phyloP scores from a whole-genome alignment of 2,797 vertebrate genomes.

The Enteromius viviparus region DNA sequence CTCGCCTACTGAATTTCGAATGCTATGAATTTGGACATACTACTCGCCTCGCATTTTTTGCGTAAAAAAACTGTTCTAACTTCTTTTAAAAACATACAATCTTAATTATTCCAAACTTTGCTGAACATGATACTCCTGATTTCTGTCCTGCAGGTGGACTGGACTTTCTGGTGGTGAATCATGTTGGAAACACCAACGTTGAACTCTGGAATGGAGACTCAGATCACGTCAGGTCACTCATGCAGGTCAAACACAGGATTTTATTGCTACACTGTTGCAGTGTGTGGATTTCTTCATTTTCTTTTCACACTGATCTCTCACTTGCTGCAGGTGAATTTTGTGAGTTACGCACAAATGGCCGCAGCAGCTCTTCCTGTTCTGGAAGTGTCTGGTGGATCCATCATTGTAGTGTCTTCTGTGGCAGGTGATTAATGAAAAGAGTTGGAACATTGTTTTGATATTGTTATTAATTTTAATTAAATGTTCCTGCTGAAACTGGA shows the following conservation, averaged over 20 bases:
- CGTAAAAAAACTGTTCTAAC: background rate
- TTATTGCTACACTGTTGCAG: background rate
- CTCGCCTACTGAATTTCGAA: too few relatives aligned
- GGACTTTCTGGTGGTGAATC: slow-evolving; percentile 78
- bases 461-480: background rate
- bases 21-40: too few relatives aligned
- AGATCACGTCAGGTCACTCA: slow-evolving; percentile 71
- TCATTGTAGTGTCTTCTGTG: slow-evolving; percentile 71
- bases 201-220: slow-evolving; percentile 66
- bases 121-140: background rate
- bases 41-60: too few relatives aligned
- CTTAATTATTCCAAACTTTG: background rate
- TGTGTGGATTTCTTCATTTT: background rate
- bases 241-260: slow-evolving; percentile 73
- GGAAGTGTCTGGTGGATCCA: slow-evolving; percentile 65
- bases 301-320: slow-evolving; percentile 26
- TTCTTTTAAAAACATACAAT: background rate
- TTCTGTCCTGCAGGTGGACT: slow-evolving; percentile 68
- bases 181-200: slow-evolving; percentile 69
- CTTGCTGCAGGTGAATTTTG: slow-evolving; percentile 69
- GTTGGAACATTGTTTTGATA: background rate
- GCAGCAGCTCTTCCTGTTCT: slow-evolving; percentile 66
- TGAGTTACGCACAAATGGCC: slow-evolving; percentile 68
- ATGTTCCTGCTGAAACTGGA: background rate
- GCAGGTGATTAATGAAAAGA: slow-evolving; percentile 29